Evolutionary conservation across 1,140 invertebrate genomes (phyloP), one percentile per base, ranked within the genome.

Genomic region (Gryon sp.): DNA sequence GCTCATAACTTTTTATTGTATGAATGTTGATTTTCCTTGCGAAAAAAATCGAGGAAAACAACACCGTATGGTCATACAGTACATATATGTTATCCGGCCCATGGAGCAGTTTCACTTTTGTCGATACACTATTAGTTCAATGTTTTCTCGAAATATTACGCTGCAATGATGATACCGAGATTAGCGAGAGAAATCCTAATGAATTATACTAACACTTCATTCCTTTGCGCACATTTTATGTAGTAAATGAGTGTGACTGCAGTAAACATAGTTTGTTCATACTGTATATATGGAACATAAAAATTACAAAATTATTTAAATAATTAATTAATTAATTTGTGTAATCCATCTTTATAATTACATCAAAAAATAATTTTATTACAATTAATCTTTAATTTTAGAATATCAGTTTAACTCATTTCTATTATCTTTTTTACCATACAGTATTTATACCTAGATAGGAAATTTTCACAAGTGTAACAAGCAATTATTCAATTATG

Each of bases 141-240:
- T 24, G 48, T 66, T 66, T 55, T 43, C 48, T 22, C 28, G 30
- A 66, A 66, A 66, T 55, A 36, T 34, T 52, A 24, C 38, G 48
- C 52, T 20, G 11, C 7, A 52, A 50, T 30, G 7, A 65, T 53
- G 2, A 36, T 43, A 8, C 36, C 38, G 20, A 22, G 11, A 36
- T 24, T 28, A 48, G 20, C 19, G 40, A 45, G 46, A 65, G 60
- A 65, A 65, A 65, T 52, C 14, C 9, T n/a, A 1, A 32, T 2
- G 15, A 38, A 2, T 28, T 9, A 28, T 28, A 4, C 1, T 9
- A 28, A 9, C 55, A 32, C 6, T 9, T 1, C 38, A 18, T 34
- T 45, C 16, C 16, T 36, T 46, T 19, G 30, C 26, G 41, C 12
- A 7, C 9, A 1, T 40, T 11, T 28, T 7, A 28, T 28, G 2